Base-by-base conservation (phyloP, 2,888 invertebrate species). In the Drepana falcataria region DNA sequence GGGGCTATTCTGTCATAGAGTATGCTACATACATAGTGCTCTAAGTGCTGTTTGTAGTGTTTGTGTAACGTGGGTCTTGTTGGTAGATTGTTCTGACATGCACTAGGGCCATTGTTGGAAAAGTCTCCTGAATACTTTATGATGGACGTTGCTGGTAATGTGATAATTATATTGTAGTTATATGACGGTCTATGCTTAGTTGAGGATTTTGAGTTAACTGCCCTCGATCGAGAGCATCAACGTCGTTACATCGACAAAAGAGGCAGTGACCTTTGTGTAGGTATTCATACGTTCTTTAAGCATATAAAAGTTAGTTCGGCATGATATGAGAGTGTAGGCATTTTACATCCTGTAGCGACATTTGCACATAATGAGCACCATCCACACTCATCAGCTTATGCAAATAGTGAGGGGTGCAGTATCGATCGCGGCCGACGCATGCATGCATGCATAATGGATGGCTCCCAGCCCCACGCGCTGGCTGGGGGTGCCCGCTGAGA, bases 311-410 rank as follows among this genome's bases (percentile, higher is more conserved):
- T 21, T 21, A 21, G 21, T 21, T 21, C 21, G 21, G 21, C 21
- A 1, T 21, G 21, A 21, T 21, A 21, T 21, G 21, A 21, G 21
- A 21, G 21, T 21, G 21, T 21, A 21, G 21, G 21, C 21, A 21
- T 21, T 1, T 21, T 21, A 21, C 21, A 21, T 21, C 21, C 21
- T 21, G 21, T 21, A 21, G 21, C 21, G 21, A 21, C 21, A 21
- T 21, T 21, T 21, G 21, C 61, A 60, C 60, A 54, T 75, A 77
- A 77, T 75, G 75, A 77, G 64, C 58, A 60, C 59, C 62, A 55
- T 6, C 21, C 41, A 34, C 51, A 40, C 77, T 80, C 80, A 77
- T 80, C 82, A 75, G 78, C 80, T 79, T 79, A 83, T 81, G 81
- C 80, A 81, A 80, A 80, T 81, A 78, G 60, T 54, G 49, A 54